Conservation (phyloP, 2,797 vertebrate species). For the Trachops cirrhosus region DNA sequence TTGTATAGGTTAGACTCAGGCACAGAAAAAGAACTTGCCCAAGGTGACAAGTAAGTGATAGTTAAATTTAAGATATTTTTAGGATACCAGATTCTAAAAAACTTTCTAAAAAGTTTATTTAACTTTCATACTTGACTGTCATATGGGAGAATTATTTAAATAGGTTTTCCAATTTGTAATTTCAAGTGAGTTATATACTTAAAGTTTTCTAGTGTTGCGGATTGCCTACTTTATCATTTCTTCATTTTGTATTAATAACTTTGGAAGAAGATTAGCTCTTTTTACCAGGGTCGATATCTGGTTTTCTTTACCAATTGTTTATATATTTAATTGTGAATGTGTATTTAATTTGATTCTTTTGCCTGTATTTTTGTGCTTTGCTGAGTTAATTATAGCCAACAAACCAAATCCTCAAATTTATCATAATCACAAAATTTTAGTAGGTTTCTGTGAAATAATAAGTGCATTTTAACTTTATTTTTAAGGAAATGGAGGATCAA, state of each 20-base stretch:
- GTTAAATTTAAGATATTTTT: not conserved
- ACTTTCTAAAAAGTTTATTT: not conserved
- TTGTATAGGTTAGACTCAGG: not conserved
- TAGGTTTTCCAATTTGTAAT: not conserved
- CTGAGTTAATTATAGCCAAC: not conserved
- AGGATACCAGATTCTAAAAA: not conserved
- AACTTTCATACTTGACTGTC: not conserved
- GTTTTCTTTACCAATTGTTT: not conserved
- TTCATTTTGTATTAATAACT: not conserved
- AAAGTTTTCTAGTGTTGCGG: not conserved
- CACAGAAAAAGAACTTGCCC: not conserved
- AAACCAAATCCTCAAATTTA: not conserved
- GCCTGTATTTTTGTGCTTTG: not conserved
- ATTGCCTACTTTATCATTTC: not conserved
- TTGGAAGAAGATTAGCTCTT: not conserved
- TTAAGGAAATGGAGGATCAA: slow-evolving; percentile 96
- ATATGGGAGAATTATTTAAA: not conserved
- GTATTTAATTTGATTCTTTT: not conserved
- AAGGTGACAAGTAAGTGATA: not conserved
- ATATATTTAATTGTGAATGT: not conserved
- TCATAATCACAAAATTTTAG: not conserved
- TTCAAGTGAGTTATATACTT: not conserved
- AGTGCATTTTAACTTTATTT: slow-evolving; percentile 28
- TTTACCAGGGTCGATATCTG: not conserved
- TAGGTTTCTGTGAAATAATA: not conserved